Evolutionary conservation across 1,140 invertebrate genomes (phyloP).

Genomic region (Eufriesea mexicana): DNA sequence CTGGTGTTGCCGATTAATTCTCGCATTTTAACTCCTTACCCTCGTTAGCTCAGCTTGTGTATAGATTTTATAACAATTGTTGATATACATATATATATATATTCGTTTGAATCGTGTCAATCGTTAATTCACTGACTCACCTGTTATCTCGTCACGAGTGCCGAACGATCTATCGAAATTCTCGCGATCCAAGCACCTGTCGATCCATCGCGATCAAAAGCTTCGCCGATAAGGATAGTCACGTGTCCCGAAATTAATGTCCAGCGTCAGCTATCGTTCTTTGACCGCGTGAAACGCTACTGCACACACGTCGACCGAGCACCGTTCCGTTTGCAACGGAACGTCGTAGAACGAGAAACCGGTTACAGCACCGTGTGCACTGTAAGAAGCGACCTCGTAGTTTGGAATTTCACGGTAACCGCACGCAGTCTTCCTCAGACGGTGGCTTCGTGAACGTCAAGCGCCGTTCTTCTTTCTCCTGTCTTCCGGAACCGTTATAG

Average conservation of each 20-base stretch:
- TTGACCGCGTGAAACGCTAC: background rate
- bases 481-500: background rate
- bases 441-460: conserved; percentile 37
- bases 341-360: background rate
- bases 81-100: background rate
- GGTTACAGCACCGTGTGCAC: background rate
- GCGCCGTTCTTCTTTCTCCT: background rate
- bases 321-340: background rate
- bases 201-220: background rate
- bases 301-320: no score
- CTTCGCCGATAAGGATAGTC: background rate
- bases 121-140: background rate
- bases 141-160: background rate
- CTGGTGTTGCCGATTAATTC: background rate
- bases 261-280: background rate
- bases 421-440: conserved; percentile 36
- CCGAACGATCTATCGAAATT: background rate
- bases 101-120: background rate
- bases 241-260: background rate
- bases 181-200: no score
- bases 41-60: background rate
- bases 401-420: conserved; percentile 29
- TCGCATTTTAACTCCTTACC: no score
- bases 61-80: background rate
- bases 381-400: background rate